phyloP scores from a whole-genome alignment of 2,113 vertebrate species.

The Rousettus leschenaultii region DNA sequence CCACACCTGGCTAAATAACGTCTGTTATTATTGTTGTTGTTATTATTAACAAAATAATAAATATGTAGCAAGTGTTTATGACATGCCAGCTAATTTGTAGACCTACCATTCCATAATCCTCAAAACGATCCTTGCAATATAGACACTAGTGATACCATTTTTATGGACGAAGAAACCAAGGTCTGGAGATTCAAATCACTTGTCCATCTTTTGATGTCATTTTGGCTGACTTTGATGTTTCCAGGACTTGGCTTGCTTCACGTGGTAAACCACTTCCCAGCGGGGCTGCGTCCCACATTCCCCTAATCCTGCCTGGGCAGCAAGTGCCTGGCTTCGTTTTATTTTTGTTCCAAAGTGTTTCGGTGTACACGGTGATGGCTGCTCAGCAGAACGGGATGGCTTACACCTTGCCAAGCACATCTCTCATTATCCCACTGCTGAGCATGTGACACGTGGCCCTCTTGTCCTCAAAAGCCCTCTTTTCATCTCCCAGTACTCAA shows the following conservation, averaged over 20 bases:
- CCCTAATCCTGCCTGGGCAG: conserved; percentile 16
- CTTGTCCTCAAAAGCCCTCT: conserved; percentile 17
- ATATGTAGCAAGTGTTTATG: background rate
- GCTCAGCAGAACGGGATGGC: conserved; percentile 18
- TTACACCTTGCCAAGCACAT: background rate
- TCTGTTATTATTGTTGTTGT: background rate
- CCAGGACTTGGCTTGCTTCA: background rate
- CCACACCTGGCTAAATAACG: conserved; percentile 22
- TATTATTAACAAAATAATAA: conserved; percentile 14
- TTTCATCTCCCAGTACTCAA: background rate
- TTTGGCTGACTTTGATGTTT: background rate
- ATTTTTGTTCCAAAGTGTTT: conserved; percentile 20
- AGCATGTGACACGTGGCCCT: background rate
- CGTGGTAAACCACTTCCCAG: background rate
- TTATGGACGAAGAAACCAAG: background rate
- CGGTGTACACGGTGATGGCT: background rate
- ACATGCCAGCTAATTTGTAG: background rate
- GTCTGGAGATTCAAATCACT: background rate
- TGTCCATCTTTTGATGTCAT: background rate
- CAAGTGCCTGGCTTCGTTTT: conserved; percentile 2
- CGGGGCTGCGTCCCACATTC: background rate
- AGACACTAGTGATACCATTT: background rate
- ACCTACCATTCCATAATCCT: background rate
- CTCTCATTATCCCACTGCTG: background rate
- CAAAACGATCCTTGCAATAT: background rate